A percentile compares a stretch with the other conserved stretches of the same genome.
phyloP scores from a whole-genome alignment of 2,797 vertebrate genomes.

The Lepus townsendii region DNA sequence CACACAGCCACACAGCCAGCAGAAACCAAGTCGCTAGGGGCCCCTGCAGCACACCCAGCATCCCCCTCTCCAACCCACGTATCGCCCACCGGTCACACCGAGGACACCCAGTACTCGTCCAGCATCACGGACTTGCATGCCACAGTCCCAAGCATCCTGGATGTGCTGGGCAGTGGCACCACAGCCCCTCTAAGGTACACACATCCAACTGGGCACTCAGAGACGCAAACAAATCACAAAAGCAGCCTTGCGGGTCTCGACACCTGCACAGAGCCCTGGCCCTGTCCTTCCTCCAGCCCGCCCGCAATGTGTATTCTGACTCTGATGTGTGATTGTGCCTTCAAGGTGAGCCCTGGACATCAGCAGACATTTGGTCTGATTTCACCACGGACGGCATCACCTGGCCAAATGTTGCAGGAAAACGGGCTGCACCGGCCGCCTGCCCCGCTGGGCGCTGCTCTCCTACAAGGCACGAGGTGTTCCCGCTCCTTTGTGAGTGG shows the following conservation, averaged over 20 bases:
- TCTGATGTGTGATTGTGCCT: not conserved
- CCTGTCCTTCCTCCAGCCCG: not conserved
- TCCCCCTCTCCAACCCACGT: not conserved
- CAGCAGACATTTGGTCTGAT: not conserved
- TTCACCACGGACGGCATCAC: not conserved
- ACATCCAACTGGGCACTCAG: not conserved
- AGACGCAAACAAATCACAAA: not conserved
- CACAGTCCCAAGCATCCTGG: not conserved
- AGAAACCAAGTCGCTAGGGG: not conserved
- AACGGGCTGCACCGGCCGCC: not conserved
- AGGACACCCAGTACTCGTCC: not conserved
- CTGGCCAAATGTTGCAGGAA: not conserved
- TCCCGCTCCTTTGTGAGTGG: no score
- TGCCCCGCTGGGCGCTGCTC: not conserved
- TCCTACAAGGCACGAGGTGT: fast-evolving
- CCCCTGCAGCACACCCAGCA: not conserved
- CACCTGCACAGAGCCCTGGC: not conserved
- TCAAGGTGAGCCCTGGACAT: not conserved
- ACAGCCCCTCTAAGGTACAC: no score
- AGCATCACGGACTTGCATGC: not conserved
- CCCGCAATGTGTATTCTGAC: not conserved
- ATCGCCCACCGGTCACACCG: not conserved
- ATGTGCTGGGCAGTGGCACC: no score
- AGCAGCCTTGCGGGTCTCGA: not conserved
- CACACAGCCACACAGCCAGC: not conserved